Evolutionary conservation across 2,888 invertebrate species (phyloP).

Genomic region (Pristionchus exspectatus): DNA sequence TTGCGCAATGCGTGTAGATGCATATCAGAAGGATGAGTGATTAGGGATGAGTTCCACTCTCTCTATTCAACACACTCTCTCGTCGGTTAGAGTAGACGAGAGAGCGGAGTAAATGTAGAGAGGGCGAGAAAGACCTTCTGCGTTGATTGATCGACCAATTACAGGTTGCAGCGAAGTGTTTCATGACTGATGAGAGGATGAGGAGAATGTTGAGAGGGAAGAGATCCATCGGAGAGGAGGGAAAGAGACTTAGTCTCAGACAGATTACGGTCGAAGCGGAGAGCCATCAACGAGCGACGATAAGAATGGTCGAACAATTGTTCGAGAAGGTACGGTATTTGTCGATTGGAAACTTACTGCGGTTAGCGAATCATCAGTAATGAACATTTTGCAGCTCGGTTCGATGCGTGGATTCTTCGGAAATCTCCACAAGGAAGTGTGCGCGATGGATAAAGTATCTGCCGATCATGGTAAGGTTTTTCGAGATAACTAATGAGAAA

Average conservation of each 20-base stretch:
- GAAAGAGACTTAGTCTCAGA: conserved; percentile 4
- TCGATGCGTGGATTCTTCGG: conserved; percentile 51
- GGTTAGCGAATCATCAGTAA: neutral
- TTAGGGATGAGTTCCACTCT: neutral
- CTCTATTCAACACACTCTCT: neutral
- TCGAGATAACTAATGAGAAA: neutral
- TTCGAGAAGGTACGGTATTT: conserved; percentile 38
- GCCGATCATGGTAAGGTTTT: conserved; percentile 10
- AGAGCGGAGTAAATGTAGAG: neutral
- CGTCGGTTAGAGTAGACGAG: neutral
- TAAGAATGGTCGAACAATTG: conserved; percentile 25
- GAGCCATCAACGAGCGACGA: conserved; percentile 39
- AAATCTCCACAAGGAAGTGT: conserved; percentile 34
- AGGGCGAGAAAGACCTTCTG: neutral
- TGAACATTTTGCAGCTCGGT: conserved; percentile 33
- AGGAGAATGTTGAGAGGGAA: conserved; percentile 29
- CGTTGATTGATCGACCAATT: conserved; percentile 10
- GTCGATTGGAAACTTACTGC: neutral
- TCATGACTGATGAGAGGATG: conserved; percentile 48
- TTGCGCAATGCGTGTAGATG: conserved; percentile 44
- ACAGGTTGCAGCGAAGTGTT: conserved; percentile 40
- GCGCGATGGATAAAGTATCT: conserved; percentile 29
- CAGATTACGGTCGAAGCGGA: conserved; percentile 49
- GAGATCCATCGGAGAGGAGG: neutral
- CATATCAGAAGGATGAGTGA: neutral